phyloP scores from a whole-genome alignment of 2,797 vertebrate genomes.

The Brotula barbata region DNA sequence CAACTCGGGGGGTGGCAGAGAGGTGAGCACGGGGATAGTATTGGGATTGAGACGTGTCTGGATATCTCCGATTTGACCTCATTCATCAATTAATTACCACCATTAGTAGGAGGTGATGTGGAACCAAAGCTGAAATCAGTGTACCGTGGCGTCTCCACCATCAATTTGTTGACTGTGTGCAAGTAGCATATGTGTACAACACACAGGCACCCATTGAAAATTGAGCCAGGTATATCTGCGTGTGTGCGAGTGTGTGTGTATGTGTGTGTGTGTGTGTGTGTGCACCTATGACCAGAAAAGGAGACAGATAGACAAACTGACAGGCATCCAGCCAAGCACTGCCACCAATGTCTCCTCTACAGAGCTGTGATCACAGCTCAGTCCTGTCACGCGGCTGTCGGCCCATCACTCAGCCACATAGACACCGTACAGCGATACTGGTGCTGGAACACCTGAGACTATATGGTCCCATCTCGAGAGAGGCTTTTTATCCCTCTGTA shows the following conservation, averaged over 20 bases:
- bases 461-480: constrained; percentile 35
- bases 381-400: constrained; percentile 75
- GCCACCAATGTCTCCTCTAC: constrained; percentile 63
- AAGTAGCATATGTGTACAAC: constrained; percentile 50
- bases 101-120: constrained; percentile 80
- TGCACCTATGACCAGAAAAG: constrained; percentile 41
- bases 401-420: constrained; percentile 64
- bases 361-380: constrained; percentile 73
- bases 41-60: constrained; percentile 80
- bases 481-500: constrained; percentile 33
- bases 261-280: constrained; percentile 13
- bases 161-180: constrained; percentile 63
- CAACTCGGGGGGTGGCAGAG: constrained; percentile 75
- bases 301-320: constrained; percentile 70
- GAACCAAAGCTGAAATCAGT: constrained; percentile 79
- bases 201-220: constrained; percentile 64
- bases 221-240: constrained; percentile 44
- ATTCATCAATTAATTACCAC: constrained; percentile 85
- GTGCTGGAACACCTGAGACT: constrained; percentile 25
- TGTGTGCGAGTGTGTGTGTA: constrained; percentile 36
- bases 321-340: constrained; percentile 65
- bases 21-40: constrained; percentile 70
- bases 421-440: constrained; percentile 31
- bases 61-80: constrained; percentile 83
- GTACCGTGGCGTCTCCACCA: constrained; percentile 63